phyloP scores from a whole-genome alignment of 1,140 invertebrate species.

The Lineus longissimus region DNA sequence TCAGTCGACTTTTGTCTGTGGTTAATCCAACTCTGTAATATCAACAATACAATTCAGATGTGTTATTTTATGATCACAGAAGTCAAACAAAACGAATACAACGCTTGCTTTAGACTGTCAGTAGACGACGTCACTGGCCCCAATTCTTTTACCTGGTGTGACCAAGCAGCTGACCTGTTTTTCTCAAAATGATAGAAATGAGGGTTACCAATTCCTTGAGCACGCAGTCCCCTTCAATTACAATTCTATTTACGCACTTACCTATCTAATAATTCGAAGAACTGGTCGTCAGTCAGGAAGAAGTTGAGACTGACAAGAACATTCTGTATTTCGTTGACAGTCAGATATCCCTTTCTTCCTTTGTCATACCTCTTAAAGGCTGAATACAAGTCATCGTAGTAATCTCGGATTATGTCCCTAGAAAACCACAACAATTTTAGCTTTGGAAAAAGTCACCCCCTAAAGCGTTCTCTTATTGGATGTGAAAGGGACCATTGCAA shows the following conservation, averaged over 20 bases:
- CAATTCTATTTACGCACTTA: too few relatives aligned
- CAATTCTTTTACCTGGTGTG: too few relatives aligned
- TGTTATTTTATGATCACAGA: too few relatives aligned
- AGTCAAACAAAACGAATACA: neutral
- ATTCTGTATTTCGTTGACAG: conserved; percentile 41
- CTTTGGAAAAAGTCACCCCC: too few relatives aligned
- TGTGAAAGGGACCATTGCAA: too few relatives aligned
- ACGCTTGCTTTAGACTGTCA: neutral
- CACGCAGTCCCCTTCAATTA: too few relatives aligned
- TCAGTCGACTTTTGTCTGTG: conserved; percentile 32
- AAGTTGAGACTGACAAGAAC: conserved; percentile 43
- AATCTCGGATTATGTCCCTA: conserved; percentile 47
- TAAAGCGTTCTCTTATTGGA: too few relatives aligned
- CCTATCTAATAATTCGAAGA: conserved; percentile 43
- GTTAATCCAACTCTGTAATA: conserved; percentile 37
- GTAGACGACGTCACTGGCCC: neutral
- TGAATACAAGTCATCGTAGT: conserved; percentile 38
- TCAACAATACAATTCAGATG: conserved; percentile 11
- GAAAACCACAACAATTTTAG: too few relatives aligned
- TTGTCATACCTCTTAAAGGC: conserved; percentile 48
- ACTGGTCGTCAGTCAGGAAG: conserved; percentile 45
- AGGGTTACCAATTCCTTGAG: too few relatives aligned
- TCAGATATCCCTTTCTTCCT: conserved; percentile 36
- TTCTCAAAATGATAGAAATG: too few relatives aligned
- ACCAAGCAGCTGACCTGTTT: too few relatives aligned